Conservation (phyloP, 2,113 vertebrate species). For the Hemiprocne comata region DNA sequence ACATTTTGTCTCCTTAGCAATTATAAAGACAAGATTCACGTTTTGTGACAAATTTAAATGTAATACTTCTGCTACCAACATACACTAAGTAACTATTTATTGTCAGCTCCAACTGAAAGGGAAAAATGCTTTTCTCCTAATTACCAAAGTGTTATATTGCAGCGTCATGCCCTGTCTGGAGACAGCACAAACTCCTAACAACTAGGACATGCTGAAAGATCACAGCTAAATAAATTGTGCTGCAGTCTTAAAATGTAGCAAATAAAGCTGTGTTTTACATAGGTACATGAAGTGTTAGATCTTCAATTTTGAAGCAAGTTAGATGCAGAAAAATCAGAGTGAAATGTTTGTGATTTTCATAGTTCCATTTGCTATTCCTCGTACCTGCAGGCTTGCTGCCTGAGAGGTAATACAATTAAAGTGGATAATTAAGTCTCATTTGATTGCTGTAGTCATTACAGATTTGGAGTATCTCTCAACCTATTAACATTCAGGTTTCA, state of each 20-base stretch:
- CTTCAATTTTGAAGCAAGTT: neutral
- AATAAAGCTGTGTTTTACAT: neutral
- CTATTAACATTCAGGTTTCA: constrained; percentile 13
- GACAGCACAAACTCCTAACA: neutral
- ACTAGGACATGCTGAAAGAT: neutral
- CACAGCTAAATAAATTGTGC: neutral
- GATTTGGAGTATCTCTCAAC: neutral
- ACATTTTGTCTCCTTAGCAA: neutral
- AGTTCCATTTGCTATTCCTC: neutral
- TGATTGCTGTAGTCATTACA: neutral
- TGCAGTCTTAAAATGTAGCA: neutral
- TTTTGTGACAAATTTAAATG: neutral
- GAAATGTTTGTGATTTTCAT: neutral
- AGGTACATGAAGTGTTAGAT: neutral
- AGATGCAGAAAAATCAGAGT: neutral
- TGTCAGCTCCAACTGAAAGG: neutral
- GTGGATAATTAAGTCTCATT: neutral
- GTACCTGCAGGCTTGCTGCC: neutral
- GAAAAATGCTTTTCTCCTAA: neutral
- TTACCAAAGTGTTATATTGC: neutral
- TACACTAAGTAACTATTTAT: neutral
- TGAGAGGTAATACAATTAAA: neutral
- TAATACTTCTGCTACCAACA: neutral
- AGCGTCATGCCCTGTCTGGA: neutral
- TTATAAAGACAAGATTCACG: neutral